phyloP scores from a whole-genome alignment of 1,140 invertebrate species.

The Pygmarrhopalites habei region DNA sequence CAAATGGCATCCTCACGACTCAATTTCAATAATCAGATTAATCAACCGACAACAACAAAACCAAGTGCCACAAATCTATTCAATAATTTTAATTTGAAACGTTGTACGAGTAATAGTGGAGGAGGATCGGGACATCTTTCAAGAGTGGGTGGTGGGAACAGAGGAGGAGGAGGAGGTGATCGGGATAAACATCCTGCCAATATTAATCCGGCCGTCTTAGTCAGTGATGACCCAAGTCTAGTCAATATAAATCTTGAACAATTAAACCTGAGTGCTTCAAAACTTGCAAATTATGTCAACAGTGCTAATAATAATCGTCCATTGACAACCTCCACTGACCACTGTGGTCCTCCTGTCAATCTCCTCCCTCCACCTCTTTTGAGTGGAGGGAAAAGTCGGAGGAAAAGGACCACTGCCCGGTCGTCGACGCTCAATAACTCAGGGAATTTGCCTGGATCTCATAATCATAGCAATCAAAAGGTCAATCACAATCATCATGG shows the following conservation, averaged over 20 bases:
- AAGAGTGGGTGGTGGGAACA: no score
- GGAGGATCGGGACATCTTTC: no score
- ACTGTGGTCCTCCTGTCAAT: no score
- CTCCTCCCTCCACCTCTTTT: no score
- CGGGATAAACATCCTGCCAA: no score
- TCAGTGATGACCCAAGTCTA: conserved; percentile 22
- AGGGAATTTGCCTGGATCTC: no score
- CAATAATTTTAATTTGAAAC: conserved; percentile 3
- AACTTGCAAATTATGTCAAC: conserved; percentile 8
- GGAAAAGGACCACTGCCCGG: background rate
- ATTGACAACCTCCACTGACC: no score
- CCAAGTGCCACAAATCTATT: background rate
- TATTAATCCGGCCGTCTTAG: no score
- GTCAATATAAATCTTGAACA: conserved; percentile 19
- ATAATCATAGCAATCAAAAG: background rate
- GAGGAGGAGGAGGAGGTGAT: no score
- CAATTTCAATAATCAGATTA: background rate
- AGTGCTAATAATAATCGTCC: conserved; percentile 2
- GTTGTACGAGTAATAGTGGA: no score
- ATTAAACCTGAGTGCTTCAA: conserved; percentile 9
- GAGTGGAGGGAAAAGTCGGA: background rate
- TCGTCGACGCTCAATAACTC: background rate
- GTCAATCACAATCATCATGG: background rate
- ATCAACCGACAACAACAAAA: background rate
- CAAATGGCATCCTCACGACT: background rate